Evolutionary conservation across 2,888 invertebrate species (phyloP), one percentile per base, ranked within the genome.

Genomic region (Antitype chi): DNA sequence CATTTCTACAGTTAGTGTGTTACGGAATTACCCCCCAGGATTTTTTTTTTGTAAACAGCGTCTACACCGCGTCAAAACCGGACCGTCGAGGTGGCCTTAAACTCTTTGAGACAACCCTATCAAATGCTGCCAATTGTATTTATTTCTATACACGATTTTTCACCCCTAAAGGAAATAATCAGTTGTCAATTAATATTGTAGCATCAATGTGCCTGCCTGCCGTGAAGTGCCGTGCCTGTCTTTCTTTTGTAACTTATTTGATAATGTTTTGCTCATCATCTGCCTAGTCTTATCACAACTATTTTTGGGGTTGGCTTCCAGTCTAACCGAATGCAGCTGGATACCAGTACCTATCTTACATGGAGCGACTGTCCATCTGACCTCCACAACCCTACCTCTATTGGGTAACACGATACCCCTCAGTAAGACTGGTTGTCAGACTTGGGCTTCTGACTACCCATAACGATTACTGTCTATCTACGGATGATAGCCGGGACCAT

Each of bases 21-120:
- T 38, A 38, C 38, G 6, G 4, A 38, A 38, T 38, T 38, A n/a
- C n/a, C n/a, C n/a, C 38, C 38, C 6, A 6, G 6, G 38, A 38
- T 2, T 38, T 38, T 38, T 38, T 2, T 38, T 38, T 38, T 38
- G 38, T 38, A 38, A n/a, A n/a, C n/a, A n/a, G n/a, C n/a, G n/a
- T n/a, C n/a, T n/a, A n/a, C n/a, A 38, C 49, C 49, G 55, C 64
- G 57, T 76, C 23, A 38, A 52, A 59, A n/a, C 2, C 0, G 8
- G 49, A 76, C 77, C 76, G 49, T 52, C 20, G 57, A 57, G 49
- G 23, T 76, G 53, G 43, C 62, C 75, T 59, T 52, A 74, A 75
- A 64, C 76, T 57, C n/a, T n/a, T 52, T 28, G 13, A 66, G 66
- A 59, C 49, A 49, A 77, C 57, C 66, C 53, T 76, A 66, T 25